Percentiles rank a stretch among this genome's conserved stretches.
Conservation (phyloP, 2,888 invertebrate species). For the Synergus gifuensis region DNA sequence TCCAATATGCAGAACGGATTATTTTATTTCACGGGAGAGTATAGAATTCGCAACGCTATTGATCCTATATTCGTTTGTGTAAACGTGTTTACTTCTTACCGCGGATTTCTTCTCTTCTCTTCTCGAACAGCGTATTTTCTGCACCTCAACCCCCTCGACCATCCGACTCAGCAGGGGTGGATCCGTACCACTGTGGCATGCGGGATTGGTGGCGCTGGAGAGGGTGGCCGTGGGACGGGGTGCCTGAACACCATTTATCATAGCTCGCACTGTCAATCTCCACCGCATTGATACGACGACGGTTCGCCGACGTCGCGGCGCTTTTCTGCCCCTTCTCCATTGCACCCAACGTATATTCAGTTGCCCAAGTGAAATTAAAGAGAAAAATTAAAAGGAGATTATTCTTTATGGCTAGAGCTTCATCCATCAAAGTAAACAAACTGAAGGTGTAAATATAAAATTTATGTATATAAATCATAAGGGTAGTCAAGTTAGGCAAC, state of each 20-base stretch:
- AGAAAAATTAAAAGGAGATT: constrained; percentile 2
- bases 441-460: too few species aligned
- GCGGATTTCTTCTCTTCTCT: constrained; percentile 63
- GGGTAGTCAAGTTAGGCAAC: too few species aligned
- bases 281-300: constrained; percentile 74
- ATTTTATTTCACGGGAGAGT: background rate
- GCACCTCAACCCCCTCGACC: constrained; percentile 48
- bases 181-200: constrained; percentile 58
- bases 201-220: constrained; percentile 48
- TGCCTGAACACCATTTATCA: constrained; percentile 73
- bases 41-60: constrained; percentile 54
- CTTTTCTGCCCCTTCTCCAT: constrained; percentile 57
- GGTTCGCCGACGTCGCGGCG: constrained; percentile 69
- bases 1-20: constrained; percentile 23
- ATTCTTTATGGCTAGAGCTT: background rate
- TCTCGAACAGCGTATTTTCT: constrained; percentile 39
- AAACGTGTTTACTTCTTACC: constrained; percentile 72
- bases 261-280: constrained; percentile 74
- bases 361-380: constrained; percentile 52
- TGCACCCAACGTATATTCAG: constrained; percentile 44
- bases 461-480: too few species aligned
- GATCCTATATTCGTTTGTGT: constrained; percentile 66
- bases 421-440: too few species aligned
- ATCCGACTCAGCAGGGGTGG: constrained; percentile 67
- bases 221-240: constrained; percentile 59